Conservation (phyloP, 2,113 vertebrate genomes). For the Pipa parva region DNA sequence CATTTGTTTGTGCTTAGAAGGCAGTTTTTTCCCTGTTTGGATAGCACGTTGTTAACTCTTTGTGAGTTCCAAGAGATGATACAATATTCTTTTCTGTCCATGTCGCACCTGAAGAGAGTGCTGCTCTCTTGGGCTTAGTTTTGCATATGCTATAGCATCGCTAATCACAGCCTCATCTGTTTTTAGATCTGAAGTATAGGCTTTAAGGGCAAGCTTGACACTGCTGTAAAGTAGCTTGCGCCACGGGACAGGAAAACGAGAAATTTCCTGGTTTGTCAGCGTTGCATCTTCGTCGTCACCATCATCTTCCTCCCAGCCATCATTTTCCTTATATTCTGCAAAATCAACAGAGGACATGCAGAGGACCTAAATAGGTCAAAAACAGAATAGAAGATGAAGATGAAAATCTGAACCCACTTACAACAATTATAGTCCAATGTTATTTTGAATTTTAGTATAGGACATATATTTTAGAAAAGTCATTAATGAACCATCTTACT, state of each 20-base stretch:
- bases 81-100: constrained; percentile 82
- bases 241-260: constrained; percentile 64
- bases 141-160: constrained; percentile 50
- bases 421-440: too few relatives aligned
- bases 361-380: constrained; percentile 65
- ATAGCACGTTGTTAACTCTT: background rate
- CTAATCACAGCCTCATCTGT: constrained; percentile 62
- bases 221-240: constrained; percentile 69
- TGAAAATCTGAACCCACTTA: too few relatives aligned
- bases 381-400: background rate
- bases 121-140: constrained; percentile 67
- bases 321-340: constrained; percentile 71
- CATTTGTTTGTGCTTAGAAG: too few relatives aligned
- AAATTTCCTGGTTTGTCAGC: constrained; percentile 67
- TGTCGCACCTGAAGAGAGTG: constrained; percentile 80
- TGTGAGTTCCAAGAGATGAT: constrained; percentile 68
- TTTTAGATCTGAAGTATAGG: constrained; percentile 60
- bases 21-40: too few relatives aligned
- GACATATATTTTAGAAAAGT: too few relatives aligned
- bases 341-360: constrained; percentile 82
- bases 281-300: constrained; percentile 61
- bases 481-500: too few relatives aligned
- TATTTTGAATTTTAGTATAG: too few relatives aligned
- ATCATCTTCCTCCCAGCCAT: constrained; percentile 66
- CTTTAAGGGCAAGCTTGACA: constrained; percentile 62